phyloP scores from a whole-genome alignment of 2,113 vertebrate genomes.

The Psammodynastes pulverulentus region DNA sequence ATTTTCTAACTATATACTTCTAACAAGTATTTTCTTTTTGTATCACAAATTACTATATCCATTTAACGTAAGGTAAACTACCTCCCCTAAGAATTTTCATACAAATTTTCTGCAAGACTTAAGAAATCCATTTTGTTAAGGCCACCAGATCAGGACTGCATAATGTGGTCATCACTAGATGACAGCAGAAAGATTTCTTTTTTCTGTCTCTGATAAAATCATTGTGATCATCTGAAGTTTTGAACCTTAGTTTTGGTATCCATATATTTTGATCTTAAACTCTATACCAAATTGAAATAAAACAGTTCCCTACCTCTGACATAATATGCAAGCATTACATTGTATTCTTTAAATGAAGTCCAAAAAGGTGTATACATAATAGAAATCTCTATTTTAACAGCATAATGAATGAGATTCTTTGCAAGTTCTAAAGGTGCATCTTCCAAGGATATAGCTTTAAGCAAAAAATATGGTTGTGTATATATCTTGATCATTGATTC shows the following conservation, averaged over 20 bases:
- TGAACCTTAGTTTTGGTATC: background rate
- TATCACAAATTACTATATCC: slow-evolving; percentile 10
- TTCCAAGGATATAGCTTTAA: background rate
- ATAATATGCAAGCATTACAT: background rate
- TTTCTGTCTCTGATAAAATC: background rate
- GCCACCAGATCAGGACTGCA: background rate
- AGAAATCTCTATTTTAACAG: background rate
- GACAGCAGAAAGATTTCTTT: background rate
- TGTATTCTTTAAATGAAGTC: background rate
- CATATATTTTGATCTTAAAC: background rate
- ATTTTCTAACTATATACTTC: slow-evolving; percentile 20
- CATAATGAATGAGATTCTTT: background rate
- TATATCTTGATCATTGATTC: background rate
- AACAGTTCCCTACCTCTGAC: background rate
- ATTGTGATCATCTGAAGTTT: background rate
- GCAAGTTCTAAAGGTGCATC: background rate
- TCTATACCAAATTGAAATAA: background rate
- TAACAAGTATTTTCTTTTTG: slow-evolving; percentile 19
- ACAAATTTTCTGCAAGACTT: background rate
- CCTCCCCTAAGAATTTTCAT: background rate
- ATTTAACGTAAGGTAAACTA: background rate
- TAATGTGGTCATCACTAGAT: background rate
- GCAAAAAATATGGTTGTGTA: background rate
- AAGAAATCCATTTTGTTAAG: background rate
- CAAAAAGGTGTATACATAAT: background rate